A percentile compares a stretch with the other conserved stretches of the same genome.
Evolutionary conservation across 2,113 vertebrate species (phyloP).

Genomic region (Saccopteryx bilineata): DNA sequence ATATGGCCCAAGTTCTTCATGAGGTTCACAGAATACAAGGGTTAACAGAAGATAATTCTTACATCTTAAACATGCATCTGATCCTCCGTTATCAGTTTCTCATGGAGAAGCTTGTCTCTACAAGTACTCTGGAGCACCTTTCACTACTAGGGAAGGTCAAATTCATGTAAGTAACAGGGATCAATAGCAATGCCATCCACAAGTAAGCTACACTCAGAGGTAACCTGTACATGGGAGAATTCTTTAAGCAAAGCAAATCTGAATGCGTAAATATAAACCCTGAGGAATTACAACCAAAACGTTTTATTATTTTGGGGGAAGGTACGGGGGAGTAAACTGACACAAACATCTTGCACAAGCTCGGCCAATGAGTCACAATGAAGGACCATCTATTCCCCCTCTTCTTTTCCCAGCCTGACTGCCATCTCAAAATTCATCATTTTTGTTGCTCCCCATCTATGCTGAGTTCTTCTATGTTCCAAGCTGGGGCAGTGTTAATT

Average conservation of each 20-base stretch:
- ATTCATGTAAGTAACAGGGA: not conserved
- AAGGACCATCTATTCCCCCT: not conserved
- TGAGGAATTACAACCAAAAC: constrained; percentile 2
- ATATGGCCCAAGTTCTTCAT: not conserved
- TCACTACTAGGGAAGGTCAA: not conserved
- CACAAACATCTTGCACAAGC: not conserved
- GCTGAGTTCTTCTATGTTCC: constrained; percentile 56
- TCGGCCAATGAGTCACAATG: constrained; percentile 15
- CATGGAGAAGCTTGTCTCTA: not conserved
- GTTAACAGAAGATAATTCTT: constrained; percentile 37
- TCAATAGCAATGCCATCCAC: not conserved
- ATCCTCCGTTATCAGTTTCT: not conserved
- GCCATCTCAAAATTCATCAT: constrained; percentile 50
- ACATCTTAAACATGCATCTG: constrained; percentile 29
- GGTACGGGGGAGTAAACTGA: not conserved
- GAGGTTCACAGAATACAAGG: not conserved
- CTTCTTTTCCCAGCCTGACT: not conserved
- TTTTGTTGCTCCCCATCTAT: constrained; percentile 31
- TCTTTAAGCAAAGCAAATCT: constrained; percentile 33
- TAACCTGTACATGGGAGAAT: not conserved
- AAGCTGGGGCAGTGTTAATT: constrained; percentile 75
- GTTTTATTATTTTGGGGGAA: constrained; percentile 35
- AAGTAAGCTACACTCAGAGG: not conserved
- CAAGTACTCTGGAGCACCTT: not conserved
- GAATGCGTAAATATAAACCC: constrained; percentile 9